Percentiles rank a stretch among this genome's conserved stretches.
phyloP scores from a whole-genome alignment of 2,113 vertebrate genomes.

The Oryctolagus cuniculus region DNA sequence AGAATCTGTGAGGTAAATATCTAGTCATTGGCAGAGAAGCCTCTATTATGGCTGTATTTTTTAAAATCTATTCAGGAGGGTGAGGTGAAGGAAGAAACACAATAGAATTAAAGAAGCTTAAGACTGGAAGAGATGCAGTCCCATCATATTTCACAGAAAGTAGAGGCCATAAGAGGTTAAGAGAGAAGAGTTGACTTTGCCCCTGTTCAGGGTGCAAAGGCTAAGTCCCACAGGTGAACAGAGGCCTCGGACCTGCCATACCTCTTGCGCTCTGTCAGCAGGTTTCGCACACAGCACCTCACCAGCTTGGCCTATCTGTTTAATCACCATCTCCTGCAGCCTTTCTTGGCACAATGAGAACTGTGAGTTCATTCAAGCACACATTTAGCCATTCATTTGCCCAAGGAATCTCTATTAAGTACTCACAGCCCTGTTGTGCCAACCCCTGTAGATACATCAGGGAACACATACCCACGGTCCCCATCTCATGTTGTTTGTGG shows the following conservation, averaged over 20 bases:
- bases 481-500: not conserved
- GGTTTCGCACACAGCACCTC: too few relatives aligned
- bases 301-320: not conserved
- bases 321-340: not conserved
- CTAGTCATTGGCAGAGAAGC: not conserved
- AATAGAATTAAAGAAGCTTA: not conserved
- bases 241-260: not conserved
- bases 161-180: not conserved
- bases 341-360: not conserved
- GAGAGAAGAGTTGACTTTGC: not conserved
- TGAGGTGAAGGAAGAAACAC: constrained; percentile 24
- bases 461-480: not conserved
- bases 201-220: not conserved
- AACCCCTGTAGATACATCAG: not conserved
- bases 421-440: not conserved
- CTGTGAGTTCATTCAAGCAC: not conserved
- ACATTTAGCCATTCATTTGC: not conserved
- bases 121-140: not conserved
- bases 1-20: not conserved
- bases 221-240: not conserved
- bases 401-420: not conserved
- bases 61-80: constrained; percentile 6
- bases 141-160: not conserved
- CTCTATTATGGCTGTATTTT: not conserved
- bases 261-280: not conserved